Conservation (phyloP, 1,140 invertebrate species). For the Drosophila punjabiensis region DNA sequence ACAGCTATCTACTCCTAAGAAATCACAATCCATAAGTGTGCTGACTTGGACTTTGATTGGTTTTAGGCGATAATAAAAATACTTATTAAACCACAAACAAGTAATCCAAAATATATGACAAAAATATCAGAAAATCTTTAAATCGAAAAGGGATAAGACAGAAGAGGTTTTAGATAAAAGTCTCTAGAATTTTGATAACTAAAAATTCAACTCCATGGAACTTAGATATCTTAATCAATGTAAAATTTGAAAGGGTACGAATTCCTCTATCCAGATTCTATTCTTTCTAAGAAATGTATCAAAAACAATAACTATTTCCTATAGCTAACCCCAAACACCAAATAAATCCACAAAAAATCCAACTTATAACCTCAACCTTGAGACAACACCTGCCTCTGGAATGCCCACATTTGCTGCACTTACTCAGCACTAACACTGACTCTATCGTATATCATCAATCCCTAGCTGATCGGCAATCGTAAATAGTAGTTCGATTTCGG, state of each 20-base stretch:
- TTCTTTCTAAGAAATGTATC: background rate
- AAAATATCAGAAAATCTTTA: background rate
- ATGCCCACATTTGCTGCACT: background rate
- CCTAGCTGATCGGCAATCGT: slow-evolving; percentile 30
- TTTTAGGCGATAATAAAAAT: background rate
- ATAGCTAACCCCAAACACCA: background rate
- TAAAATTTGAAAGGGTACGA: background rate
- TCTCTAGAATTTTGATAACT: background rate
- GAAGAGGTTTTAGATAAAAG: background rate
- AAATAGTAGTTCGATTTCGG: slow-evolving; percentile 42
- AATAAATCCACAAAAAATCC: background rate
- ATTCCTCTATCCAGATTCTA: background rate
- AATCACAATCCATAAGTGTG: slow-evolving; percentile 22
- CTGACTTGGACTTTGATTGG: background rate
- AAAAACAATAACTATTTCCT: background rate
- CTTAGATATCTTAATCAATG: background rate
- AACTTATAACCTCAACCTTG: slow-evolving; percentile 1
- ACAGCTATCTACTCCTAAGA: background rate
- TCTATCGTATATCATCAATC: slow-evolving; percentile 30
- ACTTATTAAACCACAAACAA: background rate
- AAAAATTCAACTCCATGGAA: background rate
- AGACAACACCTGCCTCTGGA: background rate
- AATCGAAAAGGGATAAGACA: background rate
- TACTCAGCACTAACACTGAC: slow-evolving; percentile 27
- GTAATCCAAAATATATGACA: too few relatives aligned